Conservation (phyloP, 2,113 vertebrate genomes). For the Larimichthys polyactis region DNA sequence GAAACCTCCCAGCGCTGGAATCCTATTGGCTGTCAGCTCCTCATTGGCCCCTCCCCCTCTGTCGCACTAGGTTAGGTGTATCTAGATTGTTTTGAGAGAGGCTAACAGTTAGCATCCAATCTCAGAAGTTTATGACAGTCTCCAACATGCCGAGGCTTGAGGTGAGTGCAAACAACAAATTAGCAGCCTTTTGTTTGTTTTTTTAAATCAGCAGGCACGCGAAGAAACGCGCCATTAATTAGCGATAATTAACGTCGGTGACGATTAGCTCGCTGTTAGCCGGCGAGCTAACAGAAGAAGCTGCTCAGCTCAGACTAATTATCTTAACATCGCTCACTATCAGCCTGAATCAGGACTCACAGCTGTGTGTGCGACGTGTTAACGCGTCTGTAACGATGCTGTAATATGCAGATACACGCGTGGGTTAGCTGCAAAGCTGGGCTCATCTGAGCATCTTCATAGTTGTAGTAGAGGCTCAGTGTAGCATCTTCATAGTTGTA, state of each 20-base stretch:
- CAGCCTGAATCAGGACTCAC: neutral
- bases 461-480: neutral
- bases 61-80: slow-evolving; percentile 46
- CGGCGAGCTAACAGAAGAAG: slow-evolving; percentile 59
- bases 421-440: slow-evolving; percentile 40
- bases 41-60: slow-evolving; percentile 31
- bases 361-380: neutral
- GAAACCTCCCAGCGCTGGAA: neutral
- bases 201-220: neutral
- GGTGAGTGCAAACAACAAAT: slow-evolving; percentile 60
- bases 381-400: neutral
- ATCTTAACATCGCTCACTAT: neutral
- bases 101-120: slow-evolving; percentile 64
- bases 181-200: neutral
- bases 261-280: slow-evolving; percentile 61
- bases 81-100: slow-evolving; percentile 79
- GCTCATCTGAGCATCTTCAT: slow-evolving; percentile 56
- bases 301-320: slow-evolving; percentile 17
- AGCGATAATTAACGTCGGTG: slow-evolving; percentile 36
- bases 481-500: slow-evolving; percentile 6
- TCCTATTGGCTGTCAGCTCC: slow-evolving; percentile 56
- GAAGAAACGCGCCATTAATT: neutral
- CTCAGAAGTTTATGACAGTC: slow-evolving; percentile 64
- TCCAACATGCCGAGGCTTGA: slow-evolving; percentile 72
- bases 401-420: slow-evolving; percentile 10